Evolutionary conservation across 2,113 vertebrate species (phyloP).

Genomic region (Pelecanoides urinatrix): DNA sequence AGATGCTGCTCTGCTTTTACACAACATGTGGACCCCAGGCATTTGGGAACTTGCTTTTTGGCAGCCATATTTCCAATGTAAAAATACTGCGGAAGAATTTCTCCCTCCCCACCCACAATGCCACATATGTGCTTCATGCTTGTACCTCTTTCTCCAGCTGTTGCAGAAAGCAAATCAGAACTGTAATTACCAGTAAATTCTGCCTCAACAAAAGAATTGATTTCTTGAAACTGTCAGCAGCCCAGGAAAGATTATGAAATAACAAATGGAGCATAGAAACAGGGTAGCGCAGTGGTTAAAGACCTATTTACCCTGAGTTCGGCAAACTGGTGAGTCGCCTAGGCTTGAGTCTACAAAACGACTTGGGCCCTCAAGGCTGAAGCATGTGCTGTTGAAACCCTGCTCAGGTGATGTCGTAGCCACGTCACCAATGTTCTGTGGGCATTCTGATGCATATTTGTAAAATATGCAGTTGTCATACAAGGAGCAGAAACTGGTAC

Average conservation of each 20-base stretch:
- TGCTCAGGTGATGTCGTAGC: background rate
- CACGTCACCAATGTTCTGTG: background rate
- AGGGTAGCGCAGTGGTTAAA: background rate
- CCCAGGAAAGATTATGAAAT: background rate
- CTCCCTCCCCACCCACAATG: background rate
- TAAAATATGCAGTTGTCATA: background rate
- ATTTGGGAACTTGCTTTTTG: background rate
- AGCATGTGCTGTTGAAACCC: background rate
- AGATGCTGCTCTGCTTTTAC: background rate
- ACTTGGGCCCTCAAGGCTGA: background rate
- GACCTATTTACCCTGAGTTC: background rate
- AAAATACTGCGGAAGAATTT: background rate
- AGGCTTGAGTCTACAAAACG: background rate
- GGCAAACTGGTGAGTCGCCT: accelerated
- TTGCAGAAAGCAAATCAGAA: background rate
- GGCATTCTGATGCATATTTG: background rate
- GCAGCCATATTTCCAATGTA: background rate
- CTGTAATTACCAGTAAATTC: background rate
- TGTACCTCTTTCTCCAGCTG: background rate
- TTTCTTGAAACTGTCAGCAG: background rate
- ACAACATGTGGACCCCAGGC: background rate
- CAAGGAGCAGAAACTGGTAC: background rate
- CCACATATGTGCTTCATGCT: background rate
- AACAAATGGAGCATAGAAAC: background rate
- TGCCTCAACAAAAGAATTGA: background rate